Base-by-base conservation (phyloP, 2,888 invertebrate genomes). In the Parnassius apollo region DNA sequence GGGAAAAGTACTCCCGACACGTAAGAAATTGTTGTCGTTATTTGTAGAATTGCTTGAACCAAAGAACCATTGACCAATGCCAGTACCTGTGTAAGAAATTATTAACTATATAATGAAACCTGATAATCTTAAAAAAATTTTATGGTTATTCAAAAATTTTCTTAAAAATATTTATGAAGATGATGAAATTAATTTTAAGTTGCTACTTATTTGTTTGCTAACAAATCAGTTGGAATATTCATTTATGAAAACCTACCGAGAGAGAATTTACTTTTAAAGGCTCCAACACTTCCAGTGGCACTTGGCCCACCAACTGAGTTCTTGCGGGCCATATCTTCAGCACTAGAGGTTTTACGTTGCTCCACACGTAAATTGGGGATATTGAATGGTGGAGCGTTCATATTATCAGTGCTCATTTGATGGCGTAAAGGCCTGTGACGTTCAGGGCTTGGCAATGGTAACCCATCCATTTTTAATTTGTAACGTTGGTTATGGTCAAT, bases 241-340 rank as follows among this genome's bases (percentile, higher is more conserved):
- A 35, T 35, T 35, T 35, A 35, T 35, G 35, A 25, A 49, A 44
- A 49, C 45, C 48, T 49, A 61, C 64, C 62, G 2, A 62, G 44
- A 1, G 62, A 44, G 54, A 62, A 70, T 70, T 67, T 69, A 76
- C 77, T 75, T 65, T 72, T 80, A 62, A 87, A 85, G 2, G 83
- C 82, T 2, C 82, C 78, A 9, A 79, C 75, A 64, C 80, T 81
- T 65, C 75, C 73, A 2, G 78, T 69, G 61, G 73, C 63, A 54
- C 69, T 72, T 65, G 64, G 75, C 12, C 74, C 88, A 93, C 96
- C 95, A 76, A 95, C 94, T 9, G 97, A 97, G 81, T 96, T 96
- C 83, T 97, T 96, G 75, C 96, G 93, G 25, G 96, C 96, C 96
- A 98, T 97, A 77, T 97, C 96, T 82, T 97, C 97, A 8, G 97